Percentiles rank a stretch among this genome's conserved stretches.
Conservation (phyloP, 2,113 vertebrate genomes). For the Lota lota region DNA sequence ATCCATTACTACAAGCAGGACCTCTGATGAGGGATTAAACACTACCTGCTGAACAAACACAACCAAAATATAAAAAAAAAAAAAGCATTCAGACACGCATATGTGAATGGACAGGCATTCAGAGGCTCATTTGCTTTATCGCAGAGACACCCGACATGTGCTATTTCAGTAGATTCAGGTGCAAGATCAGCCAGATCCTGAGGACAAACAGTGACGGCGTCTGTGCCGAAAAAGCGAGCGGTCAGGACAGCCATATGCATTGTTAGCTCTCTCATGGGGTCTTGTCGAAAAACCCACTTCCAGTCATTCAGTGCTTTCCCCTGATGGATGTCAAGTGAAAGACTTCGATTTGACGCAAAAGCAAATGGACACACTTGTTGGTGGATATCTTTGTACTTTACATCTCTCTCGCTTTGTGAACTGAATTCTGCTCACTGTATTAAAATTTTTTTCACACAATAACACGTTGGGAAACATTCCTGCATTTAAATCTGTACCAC, state of each 20-base stretch:
- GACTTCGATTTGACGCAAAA: conserved; percentile 26
- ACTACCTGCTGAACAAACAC: conserved; percentile 71
- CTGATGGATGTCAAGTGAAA: conserved; percentile 16
- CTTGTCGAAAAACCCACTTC: conserved; percentile 24
- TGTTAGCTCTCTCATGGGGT: conserved; percentile 18
- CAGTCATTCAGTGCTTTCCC: conserved; percentile 32
- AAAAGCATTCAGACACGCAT: neutral
- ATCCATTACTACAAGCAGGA: conserved; percentile 55
- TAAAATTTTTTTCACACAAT: conserved; percentile 29
- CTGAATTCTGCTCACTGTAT: conserved; percentile 25
- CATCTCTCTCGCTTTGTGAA: conserved; percentile 33
- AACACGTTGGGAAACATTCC: conserved; percentile 40
- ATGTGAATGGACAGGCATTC: neutral
- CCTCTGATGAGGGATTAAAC: conserved; percentile 70
- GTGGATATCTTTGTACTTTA: conserved; percentile 29
- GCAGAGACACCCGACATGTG: neutral
- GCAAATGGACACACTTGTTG: conserved; percentile 39
- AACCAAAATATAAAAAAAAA: conserved; percentile 20
- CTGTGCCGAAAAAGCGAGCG: conserved; percentile 15
- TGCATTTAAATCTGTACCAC: conserved; percentile 25
- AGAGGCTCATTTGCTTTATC: too few relatives aligned
- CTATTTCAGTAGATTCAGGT: neutral
- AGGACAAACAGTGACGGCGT: neutral
- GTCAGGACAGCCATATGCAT: conserved; percentile 22
- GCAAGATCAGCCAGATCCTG: conserved; percentile 15